Evolutionary conservation across 2,113 vertebrate genomes (phyloP), one percentile per base, ranked within the genome.

Genomic region (Pomatostomus ruficeps): DNA sequence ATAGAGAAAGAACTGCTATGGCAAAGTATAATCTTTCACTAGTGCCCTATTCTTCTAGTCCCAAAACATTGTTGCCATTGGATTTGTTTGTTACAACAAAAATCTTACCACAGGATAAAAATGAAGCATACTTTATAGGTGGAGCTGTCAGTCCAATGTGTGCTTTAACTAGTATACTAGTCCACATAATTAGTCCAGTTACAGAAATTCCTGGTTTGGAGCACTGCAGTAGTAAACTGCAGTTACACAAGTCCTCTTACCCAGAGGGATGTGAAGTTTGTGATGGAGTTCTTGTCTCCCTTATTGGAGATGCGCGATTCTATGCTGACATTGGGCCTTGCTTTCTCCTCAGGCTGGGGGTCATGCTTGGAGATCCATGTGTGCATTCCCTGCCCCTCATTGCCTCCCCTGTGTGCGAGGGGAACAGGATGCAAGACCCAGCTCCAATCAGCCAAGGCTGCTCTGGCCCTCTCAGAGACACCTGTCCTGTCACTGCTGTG

Each of bases 381-480:
- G 9, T 29, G 4, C 24, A 21, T 84, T 65, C 38, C 18, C 18
- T 59, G 24, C 2, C 7, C 5, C 6, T 0, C 8, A 31, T 2
- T 63, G 10, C 4, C 12, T 72, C 10, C 6, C 3, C 18, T 43
- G 18, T 2, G 4, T 19, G 2, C 3, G 25, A 63, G 21, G 5
- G 8, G 6, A 55, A 15, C 12, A 59, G 40, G 10, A 68, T 7
- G 3, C 18, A 80, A 16, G 18, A 87, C 33, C 10, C 22, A 51
- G 8, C 15, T 59, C 11, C 42, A 48, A 7, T 2, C 0, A 4
- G 12, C 8, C 59, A 55, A 65, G 12, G 24, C 4, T 58, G 4
- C 14, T 17, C 20, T 7, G 3, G 8, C 5, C 9, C 11, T 33
- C 29, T 61, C 7, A 31, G n/a, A 57, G 23, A 80, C 5, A 36